Conservation (phyloP, 2,888 invertebrate genomes). For the Nemotelus pantherinus region DNA sequence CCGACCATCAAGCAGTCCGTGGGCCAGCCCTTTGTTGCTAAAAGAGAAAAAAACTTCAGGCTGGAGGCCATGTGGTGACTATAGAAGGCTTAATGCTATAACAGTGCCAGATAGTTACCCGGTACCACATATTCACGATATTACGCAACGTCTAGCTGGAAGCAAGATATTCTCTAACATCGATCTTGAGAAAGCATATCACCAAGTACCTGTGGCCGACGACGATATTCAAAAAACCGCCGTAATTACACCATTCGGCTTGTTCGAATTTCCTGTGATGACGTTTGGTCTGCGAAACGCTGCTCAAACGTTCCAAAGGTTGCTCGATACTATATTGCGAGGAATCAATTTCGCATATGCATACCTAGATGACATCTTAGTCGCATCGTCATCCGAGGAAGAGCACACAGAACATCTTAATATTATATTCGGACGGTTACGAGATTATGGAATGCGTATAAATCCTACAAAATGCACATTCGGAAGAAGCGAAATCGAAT, state of each 20-base stretch:
- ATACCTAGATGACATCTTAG: constrained; percentile 27
- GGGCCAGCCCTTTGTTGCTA: constrained; percentile 49
- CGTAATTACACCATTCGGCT: constrained; percentile 58
- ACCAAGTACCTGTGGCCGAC: constrained; percentile 57
- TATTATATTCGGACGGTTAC: constrained; percentile 14
- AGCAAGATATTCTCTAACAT: constrained; percentile 51
- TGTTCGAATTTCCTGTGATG: constrained; percentile 58
- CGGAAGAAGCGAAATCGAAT: constrained; percentile 1
- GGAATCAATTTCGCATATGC: constrained; percentile 8
- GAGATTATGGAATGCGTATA: constrained; percentile 2
- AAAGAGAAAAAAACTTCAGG: constrained; percentile 51
- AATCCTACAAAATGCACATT: constrained; percentile 22
- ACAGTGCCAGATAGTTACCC: constrained; percentile 38
- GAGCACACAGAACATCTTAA: constrained; percentile 24
- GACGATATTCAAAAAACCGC: constrained; percentile 59
- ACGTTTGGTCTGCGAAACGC: constrained; percentile 55
- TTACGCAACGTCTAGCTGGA: constrained; percentile 19
- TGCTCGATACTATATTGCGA: constrained; percentile 1
- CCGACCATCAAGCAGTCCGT: constrained; percentile 24
- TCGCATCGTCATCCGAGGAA: not conserved
- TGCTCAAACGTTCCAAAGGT: constrained; percentile 21
- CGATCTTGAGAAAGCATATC: constrained; percentile 56
- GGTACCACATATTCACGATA: constrained; percentile 34
- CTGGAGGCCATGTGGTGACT: constrained; percentile 43
- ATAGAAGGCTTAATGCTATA: constrained; percentile 30